phyloP scores from a whole-genome alignment of 2,888 invertebrate genomes.

The Allygus modestus region DNA sequence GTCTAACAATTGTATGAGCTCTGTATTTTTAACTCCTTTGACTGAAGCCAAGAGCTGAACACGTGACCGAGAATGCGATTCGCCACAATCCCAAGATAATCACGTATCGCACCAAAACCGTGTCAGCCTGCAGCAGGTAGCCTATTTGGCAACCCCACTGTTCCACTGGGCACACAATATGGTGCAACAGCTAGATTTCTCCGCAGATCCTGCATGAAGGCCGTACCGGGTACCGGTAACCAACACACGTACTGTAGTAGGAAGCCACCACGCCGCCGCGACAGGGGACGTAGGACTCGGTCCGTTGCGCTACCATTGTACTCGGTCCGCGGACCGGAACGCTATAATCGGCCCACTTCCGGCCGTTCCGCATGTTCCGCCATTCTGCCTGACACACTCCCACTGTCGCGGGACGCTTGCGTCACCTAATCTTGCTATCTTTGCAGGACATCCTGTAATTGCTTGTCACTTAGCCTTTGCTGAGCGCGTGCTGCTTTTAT shows the following conservation, averaged over 20 bases:
- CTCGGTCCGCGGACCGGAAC: constrained; percentile 50
- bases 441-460: constrained; percentile 49
- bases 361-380: constrained; percentile 55
- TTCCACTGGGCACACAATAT: not conserved
- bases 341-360: constrained; percentile 50
- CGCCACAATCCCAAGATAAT: too few species aligned
- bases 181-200: constrained; percentile 6
- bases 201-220: not conserved
- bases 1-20: too few species aligned
- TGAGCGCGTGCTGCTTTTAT: not conserved
- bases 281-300: constrained; percentile 20
- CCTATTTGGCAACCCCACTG: too few species aligned
- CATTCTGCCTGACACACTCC: constrained; percentile 56
- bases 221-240: not conserved
- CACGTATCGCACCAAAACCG: too few species aligned
- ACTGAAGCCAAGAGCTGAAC: too few species aligned
- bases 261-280: not conserved
- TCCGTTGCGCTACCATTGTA: constrained; percentile 45
- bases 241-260: not conserved
- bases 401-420: constrained; percentile 40
- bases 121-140: too few species aligned
- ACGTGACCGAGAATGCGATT: too few species aligned
- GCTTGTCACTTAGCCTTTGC: constrained; percentile 16
- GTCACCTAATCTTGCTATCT: constrained; percentile 41
- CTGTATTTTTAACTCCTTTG: too few species aligned